Evolutionary conservation across 2,888 invertebrate genomes (phyloP), one percentile per base, ranked within the genome.

Genomic region (Synanthedon andrenaeformis): DNA sequence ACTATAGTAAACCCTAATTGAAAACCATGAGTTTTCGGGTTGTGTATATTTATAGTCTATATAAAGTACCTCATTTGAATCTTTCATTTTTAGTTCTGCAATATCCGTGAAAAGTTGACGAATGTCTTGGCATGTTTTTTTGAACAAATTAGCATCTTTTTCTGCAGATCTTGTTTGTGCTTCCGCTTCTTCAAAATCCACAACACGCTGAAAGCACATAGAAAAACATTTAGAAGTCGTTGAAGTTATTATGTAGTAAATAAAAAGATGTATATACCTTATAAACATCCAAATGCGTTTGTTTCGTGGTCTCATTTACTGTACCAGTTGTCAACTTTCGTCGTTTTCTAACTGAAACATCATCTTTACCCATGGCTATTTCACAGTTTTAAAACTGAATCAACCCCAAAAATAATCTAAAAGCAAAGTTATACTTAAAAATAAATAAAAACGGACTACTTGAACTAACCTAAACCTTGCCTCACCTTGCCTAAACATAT

Each of bases 181-280:
- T 81, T 94, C 94, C 28, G 90, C 87, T 71, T 94, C 94, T 76
- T 95, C 95, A 66, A 90, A 91, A 56, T 89, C 89, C 41, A 92
- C 90, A 28, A 92, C 92, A 70, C 89, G 90, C 93, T 93, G 70
- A 53, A 74, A 77, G 57, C 61, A 23, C 41, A 51, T 11, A 14
- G 49, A 50, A 56, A 55, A 53, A 49, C 13, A 41, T 11, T 17
- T 19, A 17, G 12, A 49, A 3, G 13, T 49, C 13, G 4, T 49
- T 12, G 3, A 49, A 17, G 10, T 19, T 11, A 17, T 17, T 17
- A 17, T 17, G 17, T 17, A 17, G 2, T 17, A 17, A 17, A 17
- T 17, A 17, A 17, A 17, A 17, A 17, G 17, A 17, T 17, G 17
- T 17, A 17, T 35, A 5, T 79, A 91, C 91, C 88, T 90, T 90